Conservation (phyloP, 2,113 vertebrate species). For the Miniopterus natalensis region DNA sequence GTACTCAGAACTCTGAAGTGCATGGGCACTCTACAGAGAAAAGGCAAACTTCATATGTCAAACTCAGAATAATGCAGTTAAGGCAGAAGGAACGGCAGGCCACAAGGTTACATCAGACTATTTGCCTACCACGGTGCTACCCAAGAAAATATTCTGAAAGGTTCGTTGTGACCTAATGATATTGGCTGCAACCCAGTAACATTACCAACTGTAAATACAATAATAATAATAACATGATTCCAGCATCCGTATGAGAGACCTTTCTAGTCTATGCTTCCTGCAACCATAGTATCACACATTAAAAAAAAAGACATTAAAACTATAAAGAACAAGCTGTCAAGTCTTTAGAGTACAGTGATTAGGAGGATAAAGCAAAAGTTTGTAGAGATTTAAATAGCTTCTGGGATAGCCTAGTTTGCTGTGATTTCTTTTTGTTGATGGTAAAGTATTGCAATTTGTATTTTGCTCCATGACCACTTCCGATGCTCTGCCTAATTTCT, state of each 20-base stretch:
- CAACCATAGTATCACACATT: neutral
- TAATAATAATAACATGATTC: neutral
- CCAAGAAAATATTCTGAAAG: constrained; percentile 57
- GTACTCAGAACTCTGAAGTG: neutral
- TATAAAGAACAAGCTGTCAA: neutral
- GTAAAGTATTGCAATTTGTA: constrained; percentile 1
- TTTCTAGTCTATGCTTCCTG: neutral
- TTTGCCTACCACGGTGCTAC: neutral
- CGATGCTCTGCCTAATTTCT: constrained; percentile 1
- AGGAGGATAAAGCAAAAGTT: constrained; percentile 22
- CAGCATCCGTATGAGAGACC: neutral
- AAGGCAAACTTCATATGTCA: neutral
- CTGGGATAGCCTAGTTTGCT: neutral
- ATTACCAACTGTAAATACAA: neutral
- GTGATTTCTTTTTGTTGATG: neutral
- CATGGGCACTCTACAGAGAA: neutral
- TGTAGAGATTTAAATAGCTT: constrained; percentile 46
- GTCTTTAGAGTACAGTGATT: neutral
- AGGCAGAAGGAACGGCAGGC: neutral
- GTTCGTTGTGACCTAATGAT: neutral
- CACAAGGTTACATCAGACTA: neutral
- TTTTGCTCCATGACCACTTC: neutral
- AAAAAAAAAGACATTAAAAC: neutral
- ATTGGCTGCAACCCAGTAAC: neutral
- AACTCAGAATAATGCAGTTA: neutral